These are phyloP conservation scores for Paradoxurus hermaphroditus DNA, from an alignment of 2,113 vertebrate species.

Conservation along the genomic window DNA sequence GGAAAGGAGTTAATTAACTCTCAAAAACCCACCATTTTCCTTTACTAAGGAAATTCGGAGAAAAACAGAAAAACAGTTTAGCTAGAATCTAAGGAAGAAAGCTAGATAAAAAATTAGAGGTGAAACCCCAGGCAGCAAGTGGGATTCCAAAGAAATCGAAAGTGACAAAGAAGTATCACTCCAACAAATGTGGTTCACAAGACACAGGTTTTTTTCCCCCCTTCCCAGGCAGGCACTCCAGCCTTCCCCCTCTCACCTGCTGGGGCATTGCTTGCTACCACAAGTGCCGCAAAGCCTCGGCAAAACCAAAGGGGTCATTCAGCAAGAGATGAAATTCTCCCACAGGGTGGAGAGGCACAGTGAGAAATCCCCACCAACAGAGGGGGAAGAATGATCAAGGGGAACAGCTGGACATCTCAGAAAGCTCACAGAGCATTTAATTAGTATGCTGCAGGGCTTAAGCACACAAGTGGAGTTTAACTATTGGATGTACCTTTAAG, in stretches of 20 bases:
- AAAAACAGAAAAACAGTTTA: neutral
- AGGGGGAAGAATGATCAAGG: neutral
- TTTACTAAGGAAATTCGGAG: slow-evolving; percentile 21
- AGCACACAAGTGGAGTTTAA: neutral
- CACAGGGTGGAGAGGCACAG: neutral
- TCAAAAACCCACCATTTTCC: slow-evolving; percentile 7
- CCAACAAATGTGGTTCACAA: neutral
- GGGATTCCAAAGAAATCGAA: neutral
- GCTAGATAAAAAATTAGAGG: neutral
- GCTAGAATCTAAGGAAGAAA: neutral
- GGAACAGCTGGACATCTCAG: neutral
- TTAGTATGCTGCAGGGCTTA: neutral
- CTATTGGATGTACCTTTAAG: neutral
- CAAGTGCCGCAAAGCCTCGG: neutral
- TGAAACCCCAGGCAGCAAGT: neutral
- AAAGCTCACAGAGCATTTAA: neutral
- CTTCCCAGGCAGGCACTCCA: neutral
- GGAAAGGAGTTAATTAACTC: slow-evolving; percentile 42
- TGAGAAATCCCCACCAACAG: neutral
- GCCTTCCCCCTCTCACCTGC: neutral
- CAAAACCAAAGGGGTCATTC: neutral
- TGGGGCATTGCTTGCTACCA: neutral
- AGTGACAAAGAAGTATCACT: neutral
- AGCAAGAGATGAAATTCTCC: neutral
- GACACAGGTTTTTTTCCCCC: neutral